Base-by-base conservation (phyloP, 1,140 invertebrate genomes). In the Danaus plexippus region DNA sequence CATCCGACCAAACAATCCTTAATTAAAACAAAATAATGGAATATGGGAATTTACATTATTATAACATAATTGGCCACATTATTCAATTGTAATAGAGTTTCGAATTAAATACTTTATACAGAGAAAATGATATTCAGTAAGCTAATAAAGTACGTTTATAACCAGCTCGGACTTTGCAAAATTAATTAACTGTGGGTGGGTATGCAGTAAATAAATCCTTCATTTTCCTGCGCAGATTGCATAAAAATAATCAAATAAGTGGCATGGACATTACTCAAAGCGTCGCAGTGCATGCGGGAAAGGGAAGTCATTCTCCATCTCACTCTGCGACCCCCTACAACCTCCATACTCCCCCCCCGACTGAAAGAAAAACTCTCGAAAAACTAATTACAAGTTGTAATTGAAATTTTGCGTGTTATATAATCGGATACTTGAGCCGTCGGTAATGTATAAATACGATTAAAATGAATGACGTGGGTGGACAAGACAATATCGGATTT, bases 351-450 rank as follows among this genome's bases (percentile, higher is more conserved):
- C 80, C 78, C 77, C 77, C 15, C 77, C 76, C 75, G 79, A 73
- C 79, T 80, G 85, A 86, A 87, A 87, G 87, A 87, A 87, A 87
- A 88, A 87, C 85, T 87, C 87, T 87, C 87, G 77, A 88, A 87
- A 88, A 88, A 88, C 87, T 88, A 88, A 88, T 88, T 88, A 88
- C 85, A 88, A 88, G 75, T 88, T 88, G 87, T 88, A 88, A 88
- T 88, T 88, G 87, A 88, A 88, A 88, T 88, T 88, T 88, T 88
- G 85, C 87, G 87, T 88, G 87, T 87, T 88, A 87, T 85, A 88
- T 88, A 88, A 88, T 87, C 87, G 85, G 80, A 87, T 87, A 87
- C 85, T 87, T 87, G 85, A 85, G 83, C 83, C 79, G 79, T 80
- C 77, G 81, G 80, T 86, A 86, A 85, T 85, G 79, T 83, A 83